Base-by-base conservation (phyloP, 2,113 vertebrate species). In the Seriola dumerili region DNA sequence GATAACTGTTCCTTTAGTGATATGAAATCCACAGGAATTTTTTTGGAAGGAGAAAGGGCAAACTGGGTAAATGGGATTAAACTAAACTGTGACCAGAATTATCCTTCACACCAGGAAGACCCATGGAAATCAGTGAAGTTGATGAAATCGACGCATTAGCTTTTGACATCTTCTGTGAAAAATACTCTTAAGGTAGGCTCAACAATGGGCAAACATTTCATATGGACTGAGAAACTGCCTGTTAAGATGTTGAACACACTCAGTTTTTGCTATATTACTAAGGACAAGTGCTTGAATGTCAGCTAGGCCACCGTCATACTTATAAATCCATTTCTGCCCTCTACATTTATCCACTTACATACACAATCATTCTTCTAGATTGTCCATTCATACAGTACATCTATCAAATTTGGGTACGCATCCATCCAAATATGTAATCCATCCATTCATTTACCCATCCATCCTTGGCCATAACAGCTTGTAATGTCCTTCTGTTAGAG, bases 401-500 rank as follows among this genome's bases (percentile, higher is more conserved):
- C 61, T 59, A 70, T 84, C 44, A 78, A 81, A 79, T 79, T 81
- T 58, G 62, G 48, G 64, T 67, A 52, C 78, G 55, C 19, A 44
- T 68, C 58, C 66, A 70, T 78, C 84, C 83, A 88, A 87, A 90
- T 52, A 80, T 9, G 32, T 57, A 72, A 89, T 72, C 74, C 84
- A 65, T 87, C 40, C 69, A 79, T 91, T 80, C 72, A 84, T 52
- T 68, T 58, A 84, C 67, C 77, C 72, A 73, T 89, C 86, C 76
- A 85, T 85, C 75, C 32, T 66, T 52, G 65, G 48, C 67, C 75
- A 73, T 80, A 85, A 85, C 87, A 91, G 88, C 81, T 84, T 91
- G 83, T 84, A 84, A 86, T 76, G 50, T 86, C 84, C 85, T 80
- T 92, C 86, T 91, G 85, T 69, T 81, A 19, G 10, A 75, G 63